A percentile compares a stretch with the other conserved stretches of the same genome.
Conservation (phyloP, 2,113 vertebrate genomes). For the Aptenodytes forsteri region DNA sequence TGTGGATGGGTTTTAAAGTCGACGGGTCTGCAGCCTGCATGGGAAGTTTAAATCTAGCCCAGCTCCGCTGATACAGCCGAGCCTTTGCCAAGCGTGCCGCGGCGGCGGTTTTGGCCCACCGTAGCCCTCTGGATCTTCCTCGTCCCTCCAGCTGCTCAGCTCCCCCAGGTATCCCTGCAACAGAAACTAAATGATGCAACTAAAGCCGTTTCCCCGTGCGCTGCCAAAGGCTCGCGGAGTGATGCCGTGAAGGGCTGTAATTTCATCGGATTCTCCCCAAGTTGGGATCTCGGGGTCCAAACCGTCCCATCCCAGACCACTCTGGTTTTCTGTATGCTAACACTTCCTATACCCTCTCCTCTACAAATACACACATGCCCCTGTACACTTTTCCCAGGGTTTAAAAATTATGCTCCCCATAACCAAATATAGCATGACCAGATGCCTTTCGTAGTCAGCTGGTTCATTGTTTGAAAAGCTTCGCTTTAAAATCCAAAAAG, state of each 20-base stretch:
- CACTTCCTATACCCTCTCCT: neutral
- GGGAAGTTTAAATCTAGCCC: neutral
- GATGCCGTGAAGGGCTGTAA: neutral
- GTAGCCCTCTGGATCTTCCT: neutral
- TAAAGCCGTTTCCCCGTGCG: neutral
- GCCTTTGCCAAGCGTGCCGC: rapidly evolving
- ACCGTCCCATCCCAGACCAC: neutral
- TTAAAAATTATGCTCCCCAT: slow-evolving; percentile 72
- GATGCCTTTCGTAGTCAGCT: slow-evolving; percentile 76
- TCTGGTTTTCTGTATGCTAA: neutral
- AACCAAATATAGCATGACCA: slow-evolving; percentile 73
- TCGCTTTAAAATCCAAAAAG: slow-evolving; percentile 68
- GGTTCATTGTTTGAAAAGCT: slow-evolving; percentile 76
- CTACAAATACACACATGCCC: neutral
- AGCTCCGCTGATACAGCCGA: rapidly evolving
- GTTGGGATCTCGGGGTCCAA: neutral
- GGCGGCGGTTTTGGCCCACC: neutral
- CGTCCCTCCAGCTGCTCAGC: neutral
- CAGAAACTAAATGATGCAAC: neutral
- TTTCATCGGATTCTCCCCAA: neutral
- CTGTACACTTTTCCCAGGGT: slow-evolving; percentile 57
- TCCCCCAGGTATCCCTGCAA: neutral
- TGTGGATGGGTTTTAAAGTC: neutral
- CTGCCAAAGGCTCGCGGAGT: neutral
- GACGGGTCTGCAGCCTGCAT: neutral